Evolutionary conservation across 35 echinoderm and acorn worm genomes (phyloP).

Genomic region (Heliocidaris tuberculata): DNA sequence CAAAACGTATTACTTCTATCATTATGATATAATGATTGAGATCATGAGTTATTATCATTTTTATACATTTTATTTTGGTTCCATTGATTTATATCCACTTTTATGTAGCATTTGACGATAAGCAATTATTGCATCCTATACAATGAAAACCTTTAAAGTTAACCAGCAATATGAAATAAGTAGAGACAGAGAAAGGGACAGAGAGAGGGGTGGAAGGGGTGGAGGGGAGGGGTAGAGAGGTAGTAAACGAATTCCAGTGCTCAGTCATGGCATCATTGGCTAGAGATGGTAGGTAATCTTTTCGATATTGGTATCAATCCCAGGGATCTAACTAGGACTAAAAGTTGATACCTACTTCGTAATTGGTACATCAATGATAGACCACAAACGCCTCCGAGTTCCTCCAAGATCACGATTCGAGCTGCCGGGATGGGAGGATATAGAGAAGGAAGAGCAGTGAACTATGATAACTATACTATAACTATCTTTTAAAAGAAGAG

Average conservation of each 20-base stretch:
- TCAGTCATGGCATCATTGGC: background rate
- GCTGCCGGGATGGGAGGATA: background rate
- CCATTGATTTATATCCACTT: too few species aligned
- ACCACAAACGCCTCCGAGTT: background rate
- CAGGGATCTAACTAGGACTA: slow-evolving; percentile 13
- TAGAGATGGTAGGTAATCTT: slow-evolving; percentile 14
- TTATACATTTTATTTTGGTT: too few species aligned
- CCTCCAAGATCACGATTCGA: background rate
- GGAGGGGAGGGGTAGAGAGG: background rate
- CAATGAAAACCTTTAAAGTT: too few species aligned
- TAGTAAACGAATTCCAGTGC: background rate
- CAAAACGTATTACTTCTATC: too few species aligned
- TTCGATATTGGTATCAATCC: slow-evolving; percentile 44
- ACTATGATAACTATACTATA: too few species aligned
- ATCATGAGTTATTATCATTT: too few species aligned
- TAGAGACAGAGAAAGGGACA: background rate
- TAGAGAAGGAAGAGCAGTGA: background rate
- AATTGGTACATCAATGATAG: slow-evolving; percentile 46
- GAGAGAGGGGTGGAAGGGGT: background rate
- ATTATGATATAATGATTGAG: too few species aligned
- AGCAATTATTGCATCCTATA: too few species aligned
- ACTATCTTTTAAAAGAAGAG: too few species aligned
- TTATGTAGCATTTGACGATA: too few species aligned
- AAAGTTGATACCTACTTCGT: slow-evolving; percentile 44
- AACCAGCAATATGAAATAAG: background rate